Evolutionary conservation across 2,888 invertebrate genomes (phyloP).

Genomic region (Hypolimnas misippus): DNA sequence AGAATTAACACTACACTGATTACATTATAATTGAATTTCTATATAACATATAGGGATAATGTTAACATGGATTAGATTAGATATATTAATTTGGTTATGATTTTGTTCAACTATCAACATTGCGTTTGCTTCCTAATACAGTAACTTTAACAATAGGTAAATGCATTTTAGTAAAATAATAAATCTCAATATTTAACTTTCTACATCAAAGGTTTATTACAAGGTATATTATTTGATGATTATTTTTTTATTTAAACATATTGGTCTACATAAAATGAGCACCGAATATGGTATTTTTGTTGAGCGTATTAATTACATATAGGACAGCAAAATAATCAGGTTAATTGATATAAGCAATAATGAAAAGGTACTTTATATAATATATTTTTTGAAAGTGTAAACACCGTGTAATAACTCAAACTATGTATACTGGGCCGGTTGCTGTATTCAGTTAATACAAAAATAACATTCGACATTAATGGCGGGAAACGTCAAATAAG

Average conservation of each 20-base stretch:
- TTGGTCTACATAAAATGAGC: constrained; percentile 65
- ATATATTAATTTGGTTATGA: constrained; percentile 25
- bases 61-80: constrained; percentile 24
- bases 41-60: constrained; percentile 9
- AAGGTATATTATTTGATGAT: constrained; percentile 25
- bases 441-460: not conserved
- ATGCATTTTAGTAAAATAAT: constrained; percentile 76
- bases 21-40: constrained; percentile 22
- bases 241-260: constrained; percentile 37
- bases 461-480: not conserved
- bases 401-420: constrained; percentile 1
- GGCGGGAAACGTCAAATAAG: not conserved
- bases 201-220: constrained; percentile 46
- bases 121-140: constrained; percentile 38
- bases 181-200: constrained; percentile 54
- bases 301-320: constrained; percentile 36
- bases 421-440: constrained; percentile 12
- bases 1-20: constrained; percentile 19
- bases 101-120: constrained; percentile 24
- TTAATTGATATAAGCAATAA: constrained; percentile 20
- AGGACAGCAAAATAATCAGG: constrained; percentile 24
- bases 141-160: constrained; percentile 68
- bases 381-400: not conserved
- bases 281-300: constrained; percentile 50
- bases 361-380: constrained; percentile 4